Evolutionary conservation across 2,797 vertebrate genomes (phyloP), one percentile per base, ranked within the genome.

Genomic region (Tarsius wallacei): DNA sequence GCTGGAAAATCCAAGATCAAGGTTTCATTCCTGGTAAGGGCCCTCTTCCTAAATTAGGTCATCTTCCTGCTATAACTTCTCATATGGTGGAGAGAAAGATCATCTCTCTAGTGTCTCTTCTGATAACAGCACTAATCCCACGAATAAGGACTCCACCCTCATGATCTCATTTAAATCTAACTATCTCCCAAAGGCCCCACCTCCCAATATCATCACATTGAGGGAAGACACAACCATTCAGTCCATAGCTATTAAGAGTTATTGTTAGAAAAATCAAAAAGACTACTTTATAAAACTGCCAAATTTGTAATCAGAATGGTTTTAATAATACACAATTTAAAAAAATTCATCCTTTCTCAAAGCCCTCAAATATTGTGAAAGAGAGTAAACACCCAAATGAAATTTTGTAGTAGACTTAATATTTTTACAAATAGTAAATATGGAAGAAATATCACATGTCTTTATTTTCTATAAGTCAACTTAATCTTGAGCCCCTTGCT

Each of bases 231-330:
- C 33, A 57, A 14, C 7, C 21, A 36, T 28, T 36, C 26, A 33
- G 26, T 84, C 15, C 42, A 53, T 17, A 47, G 31, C 31, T 87
- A 77, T 47, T 93, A 77, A 74, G 87, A 85, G 66, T 81, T 81
- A 74, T 49, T 94, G 36, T 70, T 63, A 33, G 82, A 93, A 93
- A 93, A 36, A 53, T 42, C 1, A 55, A 33, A 85, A 31, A 74
- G 19, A 28, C 7, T 17, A 73, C 1, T 90, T 81, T 49, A 66
- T 91, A 90, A 95, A 96, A 59, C 19, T 73, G 14, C 11, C 83
- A 93, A 96, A 93, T 92, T 57, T 77, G 12, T 96, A 83, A 93
- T 94, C 59, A 78, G 16, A n/a, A 59, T 80, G 28, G 17, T 71
- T 19, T 87, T 92, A 66, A 49, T 49, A 14, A 80, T 71, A n/a